phyloP scores from a whole-genome alignment of 1,140 invertebrate genomes.

The Phymastichus coffea region DNA sequence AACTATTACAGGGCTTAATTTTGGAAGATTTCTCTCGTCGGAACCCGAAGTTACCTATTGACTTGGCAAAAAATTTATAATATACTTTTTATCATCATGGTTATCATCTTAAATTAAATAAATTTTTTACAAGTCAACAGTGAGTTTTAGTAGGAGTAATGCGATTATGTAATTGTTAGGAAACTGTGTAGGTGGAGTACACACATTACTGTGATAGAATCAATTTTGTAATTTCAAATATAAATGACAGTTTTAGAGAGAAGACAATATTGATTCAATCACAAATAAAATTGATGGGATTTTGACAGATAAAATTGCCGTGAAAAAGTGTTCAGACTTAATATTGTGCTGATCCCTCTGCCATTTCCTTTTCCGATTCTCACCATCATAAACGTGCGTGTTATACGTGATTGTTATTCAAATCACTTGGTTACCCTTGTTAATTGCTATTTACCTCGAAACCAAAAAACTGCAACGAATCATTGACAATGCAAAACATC shows the following conservation, averaged over 20 bases:
- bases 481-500: conserved; percentile 9
- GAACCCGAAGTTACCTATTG: conserved; percentile 10
- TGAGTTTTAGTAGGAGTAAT: conserved; percentile 1
- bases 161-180: background rate
- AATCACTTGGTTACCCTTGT: conserved; percentile 15
- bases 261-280: too few species aligned
- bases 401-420: conserved; percentile 10
- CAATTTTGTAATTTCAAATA: conserved; percentile 23
- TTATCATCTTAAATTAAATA: background rate
- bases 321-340: conserved; percentile 26
- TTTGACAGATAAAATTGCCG: background rate
- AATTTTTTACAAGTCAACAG: conserved; percentile 12
- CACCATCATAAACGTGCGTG: conserved; percentile 26
- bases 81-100: background rate
- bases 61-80: conserved; percentile 2
- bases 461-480: conserved; percentile 2
- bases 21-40: background rate
- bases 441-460: conserved; percentile 21
- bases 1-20: background rate
- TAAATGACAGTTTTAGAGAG: too few species aligned
- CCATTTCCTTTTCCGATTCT: conserved; percentile 29
- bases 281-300: background rate
- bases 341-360: conserved; percentile 23
- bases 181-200: conserved; percentile 9
- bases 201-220: conserved; percentile 31